Base-by-base conservation (phyloP, 2,113 vertebrate genomes). In the Athene cunicularia region DNA sequence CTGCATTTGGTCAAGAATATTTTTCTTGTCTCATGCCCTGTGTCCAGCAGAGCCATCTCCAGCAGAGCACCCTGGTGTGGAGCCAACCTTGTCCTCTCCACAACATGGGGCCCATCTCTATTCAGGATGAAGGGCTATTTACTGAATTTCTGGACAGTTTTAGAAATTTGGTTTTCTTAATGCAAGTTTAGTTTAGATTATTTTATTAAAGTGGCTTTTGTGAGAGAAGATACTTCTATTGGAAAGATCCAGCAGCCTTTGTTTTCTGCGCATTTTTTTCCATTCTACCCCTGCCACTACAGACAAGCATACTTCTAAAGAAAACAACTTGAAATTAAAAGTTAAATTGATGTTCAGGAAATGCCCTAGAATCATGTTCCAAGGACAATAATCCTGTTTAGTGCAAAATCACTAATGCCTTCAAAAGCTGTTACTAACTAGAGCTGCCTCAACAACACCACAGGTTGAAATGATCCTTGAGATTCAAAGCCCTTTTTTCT, bases 91-190 rank as follows among this genome's bases (percentile, higher is more conserved):
- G 22, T 10, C 6, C 12, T 49, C 33, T 30, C 14, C 24, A 6
- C 4, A 0, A 11, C 1, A 1, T 19, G 12, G 32, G 7, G 11
- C 16, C 20, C 2, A 2, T 55, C 17, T 32, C 33, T 83, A 8
- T 52, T 56, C 6, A 10, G 52, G 43, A 14, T 59, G 26, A 68
- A 88, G 22, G 27, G 14, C 3, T 58, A 27, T 63, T 74, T 81
- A 26, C 11, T 74, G 41, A 67, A 47, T 18, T 50, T 3, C 15
- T 63, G 30, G 28, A 35, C 9, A 9, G 12, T 37, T 87, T 63
- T 43, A 74, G 64, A 63, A 16, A 12, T 63, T 33, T 67, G 2
- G 3, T 41, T 50, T 93, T 75, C 14, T 45, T 84, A 71, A 89
- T 41, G 12, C 5, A 90, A 63, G 4, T 67, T 74, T 80, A 52